These are phyloP conservation scores for Cheilosia impressa DNA, from an alignment of 2,888 invertebrate species.

Conservation along the genomic window DNA sequence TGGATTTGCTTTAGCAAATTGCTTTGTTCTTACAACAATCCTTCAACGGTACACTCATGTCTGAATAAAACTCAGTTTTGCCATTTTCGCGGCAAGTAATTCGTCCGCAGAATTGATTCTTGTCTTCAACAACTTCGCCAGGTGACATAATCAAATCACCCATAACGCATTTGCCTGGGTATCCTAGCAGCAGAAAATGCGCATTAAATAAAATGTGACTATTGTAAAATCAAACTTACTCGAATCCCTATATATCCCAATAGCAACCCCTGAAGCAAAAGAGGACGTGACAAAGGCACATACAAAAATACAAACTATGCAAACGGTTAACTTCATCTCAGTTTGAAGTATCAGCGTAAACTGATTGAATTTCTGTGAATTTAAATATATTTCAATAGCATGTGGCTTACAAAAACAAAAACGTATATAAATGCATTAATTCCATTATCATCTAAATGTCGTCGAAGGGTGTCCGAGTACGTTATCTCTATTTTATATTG, in stretches of 20 bases:
- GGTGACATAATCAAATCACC: conserved; percentile 64
- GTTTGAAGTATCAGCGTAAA: not conserved
- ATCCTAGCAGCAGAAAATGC: not conserved
- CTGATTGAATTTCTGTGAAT: not conserved
- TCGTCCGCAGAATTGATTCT: conserved; percentile 68
- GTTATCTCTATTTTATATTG: not conserved
- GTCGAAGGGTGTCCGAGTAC: not conserved
- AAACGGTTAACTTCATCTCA: not conserved
- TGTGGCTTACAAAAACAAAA: not conserved
- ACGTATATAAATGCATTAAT: not conserved
- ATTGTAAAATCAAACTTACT: not conserved
- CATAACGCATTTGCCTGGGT: conserved; percentile 78
- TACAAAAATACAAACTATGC: not conserved
- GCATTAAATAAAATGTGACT: not conserved
- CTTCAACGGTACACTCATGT: conserved; percentile 36
- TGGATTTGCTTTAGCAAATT: not conserved
- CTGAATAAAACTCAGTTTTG: conserved; percentile 53
- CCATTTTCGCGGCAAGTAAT: conserved; percentile 71
- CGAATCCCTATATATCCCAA: not conserved
- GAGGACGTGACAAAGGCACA: not conserved
- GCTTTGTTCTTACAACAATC: conserved; percentile 37
- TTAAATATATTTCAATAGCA: not conserved
- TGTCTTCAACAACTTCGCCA: conserved; percentile 65
- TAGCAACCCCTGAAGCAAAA: not conserved
- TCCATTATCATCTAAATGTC: not conserved